Evolutionary conservation across 1,140 invertebrate genomes (phyloP).

Genomic region (Sweltsa coloradensis): DNA sequence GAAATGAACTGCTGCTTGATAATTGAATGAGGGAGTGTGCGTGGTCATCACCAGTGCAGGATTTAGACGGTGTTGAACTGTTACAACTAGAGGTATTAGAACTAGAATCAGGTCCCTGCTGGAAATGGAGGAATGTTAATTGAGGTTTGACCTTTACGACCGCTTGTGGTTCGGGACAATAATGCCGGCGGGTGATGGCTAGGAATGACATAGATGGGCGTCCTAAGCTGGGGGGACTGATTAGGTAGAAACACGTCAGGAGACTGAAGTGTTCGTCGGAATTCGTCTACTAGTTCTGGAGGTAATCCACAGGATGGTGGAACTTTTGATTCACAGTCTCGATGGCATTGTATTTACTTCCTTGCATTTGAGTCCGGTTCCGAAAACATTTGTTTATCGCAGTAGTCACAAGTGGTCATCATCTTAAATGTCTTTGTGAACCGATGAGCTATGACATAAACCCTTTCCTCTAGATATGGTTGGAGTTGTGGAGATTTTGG

Average conservation of each 20-base stretch:
- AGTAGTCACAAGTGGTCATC: slow-evolving; percentile 80
- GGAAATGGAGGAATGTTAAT: slow-evolving; percentile 45
- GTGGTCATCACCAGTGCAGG: slow-evolving; percentile 57
- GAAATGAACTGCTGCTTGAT: slow-evolving; percentile 65
- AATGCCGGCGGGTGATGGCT: slow-evolving; percentile 19
- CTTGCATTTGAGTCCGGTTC: slow-evolving; percentile 73
- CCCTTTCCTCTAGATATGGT: slow-evolving; percentile 60
- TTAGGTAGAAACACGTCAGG: slow-evolving; percentile 23
- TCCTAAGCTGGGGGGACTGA: slow-evolving; percentile 31
- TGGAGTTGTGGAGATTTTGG: slow-evolving; percentile 66
- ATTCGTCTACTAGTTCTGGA: slow-evolving; percentile 66
- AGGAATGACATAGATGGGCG: slow-evolving; percentile 23
- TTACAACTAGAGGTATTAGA: slow-evolving; percentile 93
- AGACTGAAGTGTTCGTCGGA: slow-evolving; percentile 12
- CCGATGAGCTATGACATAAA: slow-evolving; percentile 81
- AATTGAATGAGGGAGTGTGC: slow-evolving; percentile 38
- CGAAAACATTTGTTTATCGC: slow-evolving; percentile 84
- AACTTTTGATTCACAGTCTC: slow-evolving; percentile 82
- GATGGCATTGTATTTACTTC: slow-evolving; percentile 90
- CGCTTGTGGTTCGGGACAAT: slow-evolving; percentile 35
- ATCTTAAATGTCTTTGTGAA: slow-evolving; percentile 82
- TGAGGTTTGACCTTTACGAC: slow-evolving; percentile 41
- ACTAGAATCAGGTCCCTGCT: slow-evolving; percentile 64
- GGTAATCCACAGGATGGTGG: slow-evolving; percentile 85
- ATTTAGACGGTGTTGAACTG: slow-evolving; percentile 89